Base-by-base conservation (phyloP, 2,113 vertebrate species). In the Leucoraja erinaceus region DNA sequence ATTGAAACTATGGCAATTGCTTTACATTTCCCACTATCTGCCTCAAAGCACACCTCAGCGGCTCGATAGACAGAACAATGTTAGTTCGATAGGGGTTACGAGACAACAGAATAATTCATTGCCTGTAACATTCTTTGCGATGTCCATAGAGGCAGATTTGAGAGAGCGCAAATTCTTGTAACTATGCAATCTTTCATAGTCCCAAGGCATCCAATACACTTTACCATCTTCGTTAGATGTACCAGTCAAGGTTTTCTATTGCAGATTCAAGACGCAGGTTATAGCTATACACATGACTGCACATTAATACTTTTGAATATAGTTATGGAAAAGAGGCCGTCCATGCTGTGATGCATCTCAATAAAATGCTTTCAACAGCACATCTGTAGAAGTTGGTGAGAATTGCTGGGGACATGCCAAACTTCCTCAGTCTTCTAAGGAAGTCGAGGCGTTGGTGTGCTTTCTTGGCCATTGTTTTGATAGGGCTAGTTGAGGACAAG, bases 31-130 rank as follows among this genome's bases (percentile, higher is more conserved):
- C 14, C 54, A 11, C 79, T 28, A 83, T 63, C 11, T 8, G 28
- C 59, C 63, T 63, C 31, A 14, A 63, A 66, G 59, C n/a, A 31
- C 83, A 63, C 11, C 83, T 18, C 28, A 63, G 16, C 31, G 59
- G 83, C 16, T 88, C 83, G 18, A 88, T 88, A 88, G 11, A 88
- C 63, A 63, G 83, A 88, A 88, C 28, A 88, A 88, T 66, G 6
- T 31, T 63, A 28, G 16, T 31, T 88, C 28, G 63, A 88, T 63
- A 31, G 28, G 14, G 56, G 59, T n/a, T 88, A 14, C 83, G 31
- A 7, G n/a, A 63, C 12, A 66, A n/a, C 28, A 31, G 28, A 12
- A 86, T 33, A 63, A 88, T 88, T 61, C 28, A 88, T 88, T 88
- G n/a, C n/a, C 7, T 8, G 59, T 28, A 33, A 88, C n/a, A 12